Evolutionary conservation across 2,797 vertebrate species (phyloP), one percentile per base, ranked within the genome.

Genomic region (Vultur gryphus): DNA sequence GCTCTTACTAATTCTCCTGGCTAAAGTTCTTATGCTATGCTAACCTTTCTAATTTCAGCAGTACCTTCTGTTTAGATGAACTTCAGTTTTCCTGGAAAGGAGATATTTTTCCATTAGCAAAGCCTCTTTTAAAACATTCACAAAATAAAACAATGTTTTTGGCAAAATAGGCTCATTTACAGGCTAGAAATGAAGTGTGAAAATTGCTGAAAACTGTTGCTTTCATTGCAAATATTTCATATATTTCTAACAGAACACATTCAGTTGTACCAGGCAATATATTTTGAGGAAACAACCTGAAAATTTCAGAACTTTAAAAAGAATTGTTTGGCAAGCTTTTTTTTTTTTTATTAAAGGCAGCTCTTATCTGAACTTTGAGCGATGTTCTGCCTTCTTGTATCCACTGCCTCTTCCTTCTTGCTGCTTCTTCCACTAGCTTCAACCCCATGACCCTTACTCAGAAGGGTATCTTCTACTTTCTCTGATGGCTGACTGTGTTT

Each of bases 111-210:
- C 82, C 72, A 84, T 71, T 85, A 91, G 35, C 13, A 88, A 95
- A 77, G 2, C 4, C 11, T 6, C 3, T 35, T 73, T 71, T 26
- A 66, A 91, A 90, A 70, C 39, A 14, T 13, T 58, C 48, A 73
- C 52, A 88, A 91, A 95, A 93, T 58, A 80, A 89, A 85, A 65
- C 83, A 83, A 86, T 33, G 23, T 51, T 88, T 95, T 92, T 88
- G 72, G 77, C 52, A 84, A 78, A 59, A 71, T 31, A 76, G 37
- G 25, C 39, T 89, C 61, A 95, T 83, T 73, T 92, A 66, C 59
- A 79, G 29, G 31, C 33, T 77, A 57, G 19, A 89, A 91, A 84
- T 66, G 49, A 87, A 55, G 46, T 54, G 64, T 81, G 69, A 88
- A 81, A 88, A 72, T 77, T 83, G 28, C 20, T 90, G 57, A 81